phyloP scores from a whole-genome alignment of 2,113 vertebrate genomes.

The Accipiter cooperii region DNA sequence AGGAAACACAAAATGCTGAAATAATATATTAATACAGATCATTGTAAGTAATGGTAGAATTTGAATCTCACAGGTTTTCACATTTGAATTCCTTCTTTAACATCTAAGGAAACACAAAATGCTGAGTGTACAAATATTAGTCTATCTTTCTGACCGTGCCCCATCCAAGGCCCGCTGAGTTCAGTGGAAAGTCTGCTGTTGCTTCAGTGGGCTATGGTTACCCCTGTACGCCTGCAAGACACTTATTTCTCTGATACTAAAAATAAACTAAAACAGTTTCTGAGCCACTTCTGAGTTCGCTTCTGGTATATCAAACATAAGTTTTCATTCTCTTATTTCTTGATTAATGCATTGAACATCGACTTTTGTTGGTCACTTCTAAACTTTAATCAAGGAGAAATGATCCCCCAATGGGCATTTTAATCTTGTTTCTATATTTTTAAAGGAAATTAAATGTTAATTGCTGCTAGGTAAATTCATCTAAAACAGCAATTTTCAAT shows the following conservation, averaged over 20 bases:
- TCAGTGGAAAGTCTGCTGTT: background rate
- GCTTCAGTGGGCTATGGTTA: background rate
- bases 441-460: slow-evolving; percentile 57
- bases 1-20: background rate
- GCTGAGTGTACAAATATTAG: background rate
- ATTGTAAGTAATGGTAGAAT: background rate
- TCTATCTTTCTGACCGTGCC: background rate
- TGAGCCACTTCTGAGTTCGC: background rate
- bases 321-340: slow-evolving; percentile 19
- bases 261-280: slow-evolving; percentile 27
- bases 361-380: slow-evolving; percentile 8
- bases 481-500: slow-evolving; percentile 24
- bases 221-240: background rate
- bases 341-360: slow-evolving; percentile 36
- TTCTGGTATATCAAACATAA: background rate
- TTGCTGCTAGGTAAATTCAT: slow-evolving; percentile 32
- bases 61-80: background rate
- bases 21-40: background rate
- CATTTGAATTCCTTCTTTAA: background rate
- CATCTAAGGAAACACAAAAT: background rate
- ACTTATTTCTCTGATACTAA: background rate
- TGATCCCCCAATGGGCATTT: slow-evolving; percentile 27
- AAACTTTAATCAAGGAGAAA: slow-evolving; percentile 42
- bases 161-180: background rate
- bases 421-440: slow-evolving; percentile 54